Evolutionary conservation across 1,140 invertebrate species (phyloP), one percentile per base, ranked within the genome.

Genomic region (Stegodyphus mimosarum): DNA sequence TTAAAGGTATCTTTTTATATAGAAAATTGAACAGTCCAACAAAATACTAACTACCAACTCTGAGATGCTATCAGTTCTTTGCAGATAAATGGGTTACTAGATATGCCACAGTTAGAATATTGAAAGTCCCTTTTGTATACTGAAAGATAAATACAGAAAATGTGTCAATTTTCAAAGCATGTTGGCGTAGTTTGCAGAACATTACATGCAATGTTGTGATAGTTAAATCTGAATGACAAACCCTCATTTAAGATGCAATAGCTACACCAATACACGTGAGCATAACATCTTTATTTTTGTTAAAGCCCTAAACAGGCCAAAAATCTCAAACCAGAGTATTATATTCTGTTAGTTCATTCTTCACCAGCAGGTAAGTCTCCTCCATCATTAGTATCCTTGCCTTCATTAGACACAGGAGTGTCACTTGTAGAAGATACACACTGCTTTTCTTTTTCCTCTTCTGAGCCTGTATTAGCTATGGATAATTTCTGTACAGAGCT

Each of bases 21-120:
- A 84, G 73, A 84, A 84, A 84, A 84, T 64, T 60, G 70, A 84
- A 84, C 81, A 66, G 72, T 84, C 72, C 81, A 84, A 84, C 66
- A 52, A 76, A 84, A 74, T 79, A 81, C 80, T 83, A 83, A 75
- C 81, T 84, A 84, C 73, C 72, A 76, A 84, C 73, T 84, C 64
- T 51, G 80, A 83, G 60, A 74, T 67, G 49, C 80, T 84, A 84
- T 67, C 72, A 84, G 64, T 84, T 83, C 72, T 49, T 84, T 74
- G 70, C 81, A 84, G 55, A 84, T 67, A 60, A 84, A 76, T 60
- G 76, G 48, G 69, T 76, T 75, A 67, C 81, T 84, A 84, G 81
- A 84, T 81, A 72, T 84, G 81, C 73, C 72, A 55, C 51, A 73
- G 81, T 63, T 84, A 83, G 78, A 72, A 52, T 72, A 76, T 69